Percentiles rank a stretch among this genome's conserved stretches.
These are phyloP conservation scores for Sarcophaga bullata DNA, from an alignment of 1,140 invertebrate species.

Conservation along the genomic window DNA sequence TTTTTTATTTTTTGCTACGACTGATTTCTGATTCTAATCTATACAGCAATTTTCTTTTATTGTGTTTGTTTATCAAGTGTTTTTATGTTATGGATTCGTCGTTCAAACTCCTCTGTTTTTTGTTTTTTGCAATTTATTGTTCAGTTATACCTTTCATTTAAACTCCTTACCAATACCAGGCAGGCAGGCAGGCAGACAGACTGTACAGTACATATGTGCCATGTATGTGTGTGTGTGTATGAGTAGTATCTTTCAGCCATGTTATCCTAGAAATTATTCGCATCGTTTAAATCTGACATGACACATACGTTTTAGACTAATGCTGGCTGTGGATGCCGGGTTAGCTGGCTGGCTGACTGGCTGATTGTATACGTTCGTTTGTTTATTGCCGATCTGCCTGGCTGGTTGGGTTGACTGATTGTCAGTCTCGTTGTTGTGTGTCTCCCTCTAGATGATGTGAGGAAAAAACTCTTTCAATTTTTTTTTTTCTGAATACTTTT, in stretches of 20 bases:
- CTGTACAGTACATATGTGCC: background rate
- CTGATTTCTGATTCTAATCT: background rate
- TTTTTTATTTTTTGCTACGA: background rate
- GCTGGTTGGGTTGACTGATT: background rate
- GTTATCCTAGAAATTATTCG: conserved; percentile 23
- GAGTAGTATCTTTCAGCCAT: background rate
- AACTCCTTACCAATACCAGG: background rate
- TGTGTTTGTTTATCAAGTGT: background rate
- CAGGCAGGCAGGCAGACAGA: background rate
- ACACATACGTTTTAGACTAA: conserved; percentile 23
- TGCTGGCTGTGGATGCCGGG: background rate
- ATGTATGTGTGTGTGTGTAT: background rate
- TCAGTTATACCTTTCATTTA: background rate
- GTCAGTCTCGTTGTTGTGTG: background rate
- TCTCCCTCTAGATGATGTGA: background rate
- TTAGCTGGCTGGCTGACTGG: no score
- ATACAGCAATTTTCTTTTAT: background rate
- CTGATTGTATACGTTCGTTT: background rate
- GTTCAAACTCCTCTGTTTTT: background rate
- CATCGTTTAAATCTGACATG: conserved; percentile 20
- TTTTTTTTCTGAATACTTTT: background rate
- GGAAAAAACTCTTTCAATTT: background rate
- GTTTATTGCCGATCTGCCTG: background rate
- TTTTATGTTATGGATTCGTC: background rate
- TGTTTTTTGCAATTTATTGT: background rate